These are phyloP conservation scores for Frieseomelitta varia DNA, from an alignment of 1,140 invertebrate genomes.

Conservation along the genomic window DNA sequence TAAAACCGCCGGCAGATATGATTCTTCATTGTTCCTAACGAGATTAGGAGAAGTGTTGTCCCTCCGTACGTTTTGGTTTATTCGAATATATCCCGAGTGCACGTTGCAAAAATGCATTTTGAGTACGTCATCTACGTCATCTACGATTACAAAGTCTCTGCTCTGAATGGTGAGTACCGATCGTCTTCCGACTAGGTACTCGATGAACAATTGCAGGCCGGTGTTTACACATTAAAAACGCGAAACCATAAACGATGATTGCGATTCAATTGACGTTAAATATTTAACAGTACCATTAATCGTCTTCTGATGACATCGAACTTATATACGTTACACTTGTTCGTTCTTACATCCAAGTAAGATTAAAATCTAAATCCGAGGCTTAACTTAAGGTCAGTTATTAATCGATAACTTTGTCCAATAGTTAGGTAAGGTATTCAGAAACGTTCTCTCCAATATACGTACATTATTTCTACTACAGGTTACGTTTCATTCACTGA, in stretches of 20 bases:
- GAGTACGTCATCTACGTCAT: conserved; percentile 11
- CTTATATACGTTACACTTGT: neutral
- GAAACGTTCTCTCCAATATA: neutral
- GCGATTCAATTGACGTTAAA: conserved; percentile 56
- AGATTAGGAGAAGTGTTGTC: neutral
- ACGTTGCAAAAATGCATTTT: conserved; percentile 13
- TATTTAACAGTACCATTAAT: conserved; percentile 53
- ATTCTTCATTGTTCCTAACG: neutral
- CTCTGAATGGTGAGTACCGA: neutral
- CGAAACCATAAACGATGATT: conserved; percentile 13
- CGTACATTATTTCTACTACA: neutral
- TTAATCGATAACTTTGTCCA: neutral
- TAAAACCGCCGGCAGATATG: conserved; percentile 36
- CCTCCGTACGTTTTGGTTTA: neutral
- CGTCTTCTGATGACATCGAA: neutral
- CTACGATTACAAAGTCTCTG: neutral
- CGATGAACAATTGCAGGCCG: neutral
- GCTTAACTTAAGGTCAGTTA: neutral
- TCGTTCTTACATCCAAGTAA: neutral
- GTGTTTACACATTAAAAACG: conserved; percentile 15
- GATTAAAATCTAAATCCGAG: neutral
- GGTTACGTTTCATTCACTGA: neutral
- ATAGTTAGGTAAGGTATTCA: neutral
- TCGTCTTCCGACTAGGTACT: neutral
- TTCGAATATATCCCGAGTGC: neutral